These are phyloP conservation scores for Dipus sagitta DNA, from an alignment of 2,797 vertebrate species.

Conservation along the genomic window DNA sequence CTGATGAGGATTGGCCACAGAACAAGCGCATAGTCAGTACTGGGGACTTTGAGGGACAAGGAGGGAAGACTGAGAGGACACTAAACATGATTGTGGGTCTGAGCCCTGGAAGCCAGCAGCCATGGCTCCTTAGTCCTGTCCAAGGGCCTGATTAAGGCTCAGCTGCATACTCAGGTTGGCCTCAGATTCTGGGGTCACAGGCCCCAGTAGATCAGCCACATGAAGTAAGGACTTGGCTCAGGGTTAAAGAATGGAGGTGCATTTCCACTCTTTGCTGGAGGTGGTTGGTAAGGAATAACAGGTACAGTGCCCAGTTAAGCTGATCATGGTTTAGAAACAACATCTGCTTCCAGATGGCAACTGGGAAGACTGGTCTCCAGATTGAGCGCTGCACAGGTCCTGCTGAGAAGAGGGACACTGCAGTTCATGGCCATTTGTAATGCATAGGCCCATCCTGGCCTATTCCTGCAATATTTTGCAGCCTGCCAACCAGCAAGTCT, in stretches of 20 bases:
- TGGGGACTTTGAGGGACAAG: neutral
- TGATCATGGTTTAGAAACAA: neutral
- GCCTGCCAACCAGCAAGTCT: neutral
- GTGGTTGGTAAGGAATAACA: neutral
- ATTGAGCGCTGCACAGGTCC: rapidly evolving
- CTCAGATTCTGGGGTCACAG: neutral
- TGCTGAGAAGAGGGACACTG: neutral
- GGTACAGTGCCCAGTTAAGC: neutral
- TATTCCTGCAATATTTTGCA: neutral
- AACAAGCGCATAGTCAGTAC: neutral
- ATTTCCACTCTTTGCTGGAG: neutral
- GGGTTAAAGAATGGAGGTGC: neutral
- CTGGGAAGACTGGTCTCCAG: neutral
- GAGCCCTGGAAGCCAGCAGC: neutral
- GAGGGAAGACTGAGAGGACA: neutral
- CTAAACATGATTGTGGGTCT: neutral
- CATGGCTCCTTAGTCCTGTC: neutral
- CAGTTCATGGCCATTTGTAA: neutral
- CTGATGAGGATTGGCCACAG: neutral
- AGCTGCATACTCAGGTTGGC: neutral
- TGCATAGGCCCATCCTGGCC: too few species aligned
- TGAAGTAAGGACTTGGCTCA: rapidly evolving
- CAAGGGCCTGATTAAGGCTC: neutral
- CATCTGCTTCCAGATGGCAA: neutral
- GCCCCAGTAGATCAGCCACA: neutral